These are phyloP conservation scores for Synanthedon vespiformis DNA, from an alignment of 2,888 invertebrate species.

Conservation along the genomic window DNA sequence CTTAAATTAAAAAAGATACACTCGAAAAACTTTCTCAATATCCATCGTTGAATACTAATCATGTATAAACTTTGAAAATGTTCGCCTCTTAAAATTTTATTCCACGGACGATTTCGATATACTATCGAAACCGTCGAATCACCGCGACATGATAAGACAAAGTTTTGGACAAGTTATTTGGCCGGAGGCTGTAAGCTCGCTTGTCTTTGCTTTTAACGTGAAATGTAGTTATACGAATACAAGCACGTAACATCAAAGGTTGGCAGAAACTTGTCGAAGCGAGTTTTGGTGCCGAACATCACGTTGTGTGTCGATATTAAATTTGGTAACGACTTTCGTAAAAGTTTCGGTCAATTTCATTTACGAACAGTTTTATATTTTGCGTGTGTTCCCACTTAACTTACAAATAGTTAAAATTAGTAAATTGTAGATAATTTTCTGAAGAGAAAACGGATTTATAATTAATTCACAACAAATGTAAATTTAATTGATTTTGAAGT, in stretches of 20 bases:
- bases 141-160: conserved; percentile 1
- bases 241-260: conserved; percentile 24
- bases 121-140: conserved; percentile 1
- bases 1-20: too few relatives aligned
- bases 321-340: conserved; percentile 10
- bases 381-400: too few relatives aligned
- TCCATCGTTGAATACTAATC: too few relatives aligned
- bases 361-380: not conserved
- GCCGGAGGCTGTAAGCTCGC: conserved; percentile 11
- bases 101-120: not conserved
- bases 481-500: too few relatives aligned
- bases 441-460: too few relatives aligned
- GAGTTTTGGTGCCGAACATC: conserved; percentile 10
- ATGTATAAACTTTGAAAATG: too few relatives aligned
- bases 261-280: conserved; percentile 13
- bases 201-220: conserved; percentile 29
- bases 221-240: conserved; percentile 27
- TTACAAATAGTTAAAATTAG: too few relatives aligned
- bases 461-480: too few relatives aligned
- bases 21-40: too few relatives aligned
- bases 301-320: conserved; percentile 22
- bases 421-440: too few relatives aligned
- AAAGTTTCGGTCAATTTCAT: not conserved
- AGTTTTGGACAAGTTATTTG: conserved; percentile 30
- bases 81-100: too few relatives aligned